Conservation (phyloP, 2,113 vertebrate species). For the Tricholaema leucomelas region DNA sequence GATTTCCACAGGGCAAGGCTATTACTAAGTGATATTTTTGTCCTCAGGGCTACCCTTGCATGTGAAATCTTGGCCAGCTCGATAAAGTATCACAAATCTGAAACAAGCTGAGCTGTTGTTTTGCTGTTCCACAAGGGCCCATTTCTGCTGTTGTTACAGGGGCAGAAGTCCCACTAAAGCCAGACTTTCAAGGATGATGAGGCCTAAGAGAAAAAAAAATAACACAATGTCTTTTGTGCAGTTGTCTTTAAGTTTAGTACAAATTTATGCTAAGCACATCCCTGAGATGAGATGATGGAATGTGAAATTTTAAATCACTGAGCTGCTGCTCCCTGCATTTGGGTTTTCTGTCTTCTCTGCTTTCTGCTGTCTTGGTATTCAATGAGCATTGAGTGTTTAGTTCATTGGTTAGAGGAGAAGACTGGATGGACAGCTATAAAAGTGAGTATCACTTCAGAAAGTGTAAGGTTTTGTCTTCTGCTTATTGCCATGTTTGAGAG, state of each 20-base stretch:
- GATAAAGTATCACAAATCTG: constrained; percentile 22
- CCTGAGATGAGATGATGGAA: background rate
- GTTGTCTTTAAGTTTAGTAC: background rate
- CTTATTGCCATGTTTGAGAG: background rate
- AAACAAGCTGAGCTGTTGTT: background rate
- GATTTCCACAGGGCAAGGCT: background rate
- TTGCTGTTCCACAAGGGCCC: background rate
- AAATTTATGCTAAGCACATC: background rate
- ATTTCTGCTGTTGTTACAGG: background rate
- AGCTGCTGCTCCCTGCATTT: background rate
- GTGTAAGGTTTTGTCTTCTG: background rate
- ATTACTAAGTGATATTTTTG: background rate
- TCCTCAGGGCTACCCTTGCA: background rate
- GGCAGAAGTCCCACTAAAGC: background rate
- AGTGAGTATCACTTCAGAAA: background rate
- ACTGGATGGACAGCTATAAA: background rate
- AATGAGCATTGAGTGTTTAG: accelerated
- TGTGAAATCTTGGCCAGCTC: background rate
- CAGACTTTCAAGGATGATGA: background rate
- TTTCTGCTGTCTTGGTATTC: background rate
- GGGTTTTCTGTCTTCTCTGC: background rate
- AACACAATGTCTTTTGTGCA: accelerated
- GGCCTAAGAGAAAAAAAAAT: background rate
- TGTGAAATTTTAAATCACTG: background rate
- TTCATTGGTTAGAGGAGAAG: background rate